Evolutionary conservation across 2,797 vertebrate species (phyloP), one percentile per base, ranked within the genome.

Genomic region (Sciurus carolinensis): DNA sequence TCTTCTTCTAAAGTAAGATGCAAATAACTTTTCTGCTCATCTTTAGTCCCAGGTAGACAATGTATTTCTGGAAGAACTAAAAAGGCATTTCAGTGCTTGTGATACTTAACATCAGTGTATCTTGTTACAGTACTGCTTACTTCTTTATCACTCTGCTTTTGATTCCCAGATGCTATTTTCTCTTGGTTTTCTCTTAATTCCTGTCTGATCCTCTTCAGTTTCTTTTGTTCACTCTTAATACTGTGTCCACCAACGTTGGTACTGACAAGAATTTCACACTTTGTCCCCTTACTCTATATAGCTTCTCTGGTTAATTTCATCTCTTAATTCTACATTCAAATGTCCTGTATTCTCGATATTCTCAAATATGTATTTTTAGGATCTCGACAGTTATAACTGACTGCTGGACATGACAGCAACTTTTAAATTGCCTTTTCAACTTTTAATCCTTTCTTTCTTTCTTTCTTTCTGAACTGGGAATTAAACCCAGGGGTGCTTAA

Each of bases 371-470:
- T 81, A 94, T 54, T 94, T 82, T 77, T 28, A 79, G 75, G 57
- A 69, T 36, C 7, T 10, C 44, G 54, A 52, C 6, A 18, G 59
- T 69, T 71, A 44, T 80, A 93, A 59, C 24, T 44, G 75, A 67
- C 44, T 81, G 81, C 6, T 84, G 76, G 39, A n/a, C 91, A 59
- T 18, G 15, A 36, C 42, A 87, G 64, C 33, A 89, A 57, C 24
- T 94, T 92, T 87, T 87, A 80, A 96, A 82, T 3, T 59, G n/a
- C 30, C 36, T 91, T 91, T 88, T 52, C 39, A 84, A 42, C 11
- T 73, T 85, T 77, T 52, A 90, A 90, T 39, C 39, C 39, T 39
- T 5, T 36, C 36, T 42, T 44, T 5, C 44, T 47, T 47, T 47
- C 44, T 9, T 47, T 52, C 50, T 13, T 52, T 52, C 14, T 13